Percentiles rank a stretch among this genome's conserved stretches.
Evolutionary conservation across 1,140 invertebrate species (phyloP).

Genomic region (Cephus cinctus): DNA sequence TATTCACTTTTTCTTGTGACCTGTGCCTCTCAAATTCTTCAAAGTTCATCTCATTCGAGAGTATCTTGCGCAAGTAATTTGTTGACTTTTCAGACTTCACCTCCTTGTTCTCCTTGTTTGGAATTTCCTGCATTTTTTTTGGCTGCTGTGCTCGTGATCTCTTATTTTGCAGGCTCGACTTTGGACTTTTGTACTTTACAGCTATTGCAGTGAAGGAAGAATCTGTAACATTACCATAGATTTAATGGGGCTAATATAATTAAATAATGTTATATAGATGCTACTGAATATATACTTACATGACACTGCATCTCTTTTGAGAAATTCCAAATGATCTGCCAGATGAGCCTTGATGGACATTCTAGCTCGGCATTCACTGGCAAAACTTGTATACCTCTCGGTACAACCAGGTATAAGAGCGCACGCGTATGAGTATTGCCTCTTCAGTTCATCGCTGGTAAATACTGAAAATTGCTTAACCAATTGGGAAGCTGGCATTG

Average conservation of each 20-base stretch:
- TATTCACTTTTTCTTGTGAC: conserved; percentile 16
- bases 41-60: conserved; percentile 39
- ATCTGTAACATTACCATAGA: conserved; percentile 29
- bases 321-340: conserved; percentile 51
- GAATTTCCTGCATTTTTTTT: conserved; percentile 41
- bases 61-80: conserved; percentile 46
- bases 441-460: conserved; percentile 59
- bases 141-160: conserved; percentile 31
- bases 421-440: conserved; percentile 61
- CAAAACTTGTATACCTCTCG: conserved; percentile 60
- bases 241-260: conserved; percentile 8
- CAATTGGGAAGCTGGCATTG: conserved; percentile 57
- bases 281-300: conserved; percentile 28
- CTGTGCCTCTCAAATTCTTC: conserved; percentile 37
- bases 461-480: conserved; percentile 61
- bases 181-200: conserved; percentile 35
- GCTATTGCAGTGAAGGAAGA: conserved; percentile 35
- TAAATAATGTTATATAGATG: not conserved
- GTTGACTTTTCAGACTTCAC: conserved; percentile 40
- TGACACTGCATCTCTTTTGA: conserved; percentile 43
- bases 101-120: conserved; percentile 52
- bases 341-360: conserved; percentile 60
- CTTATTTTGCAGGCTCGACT: conserved; percentile 34
- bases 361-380: conserved; percentile 59
- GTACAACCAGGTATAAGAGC: conserved; percentile 53